Percentiles rank a stretch among this genome's conserved stretches.
Conservation (phyloP, 2,888 invertebrate genomes). For the Catocala fraxini region DNA sequence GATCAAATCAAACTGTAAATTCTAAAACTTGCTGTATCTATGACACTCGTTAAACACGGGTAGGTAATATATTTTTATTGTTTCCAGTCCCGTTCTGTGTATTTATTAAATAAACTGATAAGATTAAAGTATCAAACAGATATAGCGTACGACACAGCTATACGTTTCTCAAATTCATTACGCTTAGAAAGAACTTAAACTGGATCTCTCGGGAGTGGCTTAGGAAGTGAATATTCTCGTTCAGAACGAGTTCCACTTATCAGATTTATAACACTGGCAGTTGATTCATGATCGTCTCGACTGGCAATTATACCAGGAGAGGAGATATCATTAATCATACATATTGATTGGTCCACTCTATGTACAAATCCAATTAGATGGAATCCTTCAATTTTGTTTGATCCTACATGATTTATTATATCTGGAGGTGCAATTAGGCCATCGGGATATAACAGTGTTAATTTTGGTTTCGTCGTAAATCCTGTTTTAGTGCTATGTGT, state of each 20-base stretch:
- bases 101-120: conserved; percentile 63
- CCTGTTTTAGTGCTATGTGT: conserved; percentile 70
- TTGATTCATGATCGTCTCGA: conserved; percentile 83
- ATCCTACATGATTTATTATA: conserved; percentile 79
- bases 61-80: conserved; percentile 62
- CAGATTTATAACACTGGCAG: conserved; percentile 80
- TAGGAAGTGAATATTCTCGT: conserved; percentile 64
- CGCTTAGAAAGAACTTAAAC: conserved; percentile 47
- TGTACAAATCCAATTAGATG: conserved; percentile 84
- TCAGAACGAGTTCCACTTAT: conserved; percentile 76
- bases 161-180: conserved; percentile 42
- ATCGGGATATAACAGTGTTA: conserved; percentile 72
- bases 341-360: conserved; percentile 82
- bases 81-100: conserved; percentile 53
- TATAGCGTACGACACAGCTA: conserved; percentile 42
- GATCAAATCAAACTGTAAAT: conserved; percentile 43
- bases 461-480: conserved; percentile 80
- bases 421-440: conserved; percentile 73
- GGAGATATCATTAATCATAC: conserved; percentile 84
- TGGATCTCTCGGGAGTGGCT: conserved; percentile 51
- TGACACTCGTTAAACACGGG: conserved; percentile 48
- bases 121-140: conserved; percentile 67
- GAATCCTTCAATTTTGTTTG: conserved; percentile 81
- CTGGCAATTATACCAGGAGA: conserved; percentile 82
- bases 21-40: conserved; percentile 34